Evolutionary conservation across 2,888 invertebrate species (phyloP).

Genomic region (Phoronis australis): DNA sequence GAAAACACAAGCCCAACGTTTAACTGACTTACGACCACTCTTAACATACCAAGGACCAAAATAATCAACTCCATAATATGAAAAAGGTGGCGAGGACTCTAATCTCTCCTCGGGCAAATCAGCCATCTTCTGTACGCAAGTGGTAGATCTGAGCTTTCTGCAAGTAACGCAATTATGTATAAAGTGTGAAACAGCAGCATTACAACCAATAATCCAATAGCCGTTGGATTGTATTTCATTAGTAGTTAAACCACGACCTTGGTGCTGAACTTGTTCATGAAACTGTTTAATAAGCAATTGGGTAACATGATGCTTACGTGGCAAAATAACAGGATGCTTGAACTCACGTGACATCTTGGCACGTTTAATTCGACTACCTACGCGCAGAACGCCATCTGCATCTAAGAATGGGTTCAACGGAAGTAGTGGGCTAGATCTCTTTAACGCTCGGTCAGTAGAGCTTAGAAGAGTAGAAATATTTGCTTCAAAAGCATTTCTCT

Average conservation of each 20-base stretch:
- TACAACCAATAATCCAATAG: not conserved
- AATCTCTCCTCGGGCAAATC: not conserved
- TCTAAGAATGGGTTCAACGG: slow-evolving; percentile 2
- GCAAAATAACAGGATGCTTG: slow-evolving; percentile 14
- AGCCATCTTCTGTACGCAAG: not conserved
- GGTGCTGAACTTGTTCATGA: not conserved
- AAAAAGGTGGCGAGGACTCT: not conserved
- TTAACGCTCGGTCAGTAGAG: too few species aligned
- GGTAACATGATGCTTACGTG: slow-evolving; percentile 8
- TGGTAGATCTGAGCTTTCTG: not conserved
- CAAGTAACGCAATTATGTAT: not conserved
- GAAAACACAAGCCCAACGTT: not conserved
- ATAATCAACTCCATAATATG: not conserved
- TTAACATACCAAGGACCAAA: not conserved
- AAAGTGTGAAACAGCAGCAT: not conserved
- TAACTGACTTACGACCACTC: not conserved
- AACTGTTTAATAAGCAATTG: not conserved
- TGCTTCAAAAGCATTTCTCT: too few species aligned
- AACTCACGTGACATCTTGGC: slow-evolving; percentile 2
- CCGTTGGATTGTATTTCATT: not conserved
- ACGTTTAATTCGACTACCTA: slow-evolving; percentile 12
- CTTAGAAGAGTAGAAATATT: too few species aligned
- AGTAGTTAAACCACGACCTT: not conserved
- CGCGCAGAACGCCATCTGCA: slow-evolving; percentile 9
- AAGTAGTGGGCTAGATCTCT: too few species aligned